Evolutionary conservation across 2,888 invertebrate species (phyloP).

Genomic region (Phalangium opilio): DNA sequence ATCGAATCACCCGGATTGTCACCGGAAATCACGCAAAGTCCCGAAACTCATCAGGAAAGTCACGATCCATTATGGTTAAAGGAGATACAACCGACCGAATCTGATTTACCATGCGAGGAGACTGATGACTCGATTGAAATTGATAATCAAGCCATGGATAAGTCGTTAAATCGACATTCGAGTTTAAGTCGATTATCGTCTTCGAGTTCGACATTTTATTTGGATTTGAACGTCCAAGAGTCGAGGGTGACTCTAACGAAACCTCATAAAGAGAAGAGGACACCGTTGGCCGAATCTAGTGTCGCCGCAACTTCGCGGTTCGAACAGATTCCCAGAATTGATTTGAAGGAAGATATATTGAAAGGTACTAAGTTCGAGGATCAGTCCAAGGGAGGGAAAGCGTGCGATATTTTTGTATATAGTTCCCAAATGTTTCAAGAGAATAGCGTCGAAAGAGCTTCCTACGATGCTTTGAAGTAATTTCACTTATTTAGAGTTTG

Average conservation of each 20-base stretch:
- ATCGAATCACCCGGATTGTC: slow-evolving; percentile 5
- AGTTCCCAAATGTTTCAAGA: no score
- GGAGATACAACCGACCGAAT: slow-evolving; percentile 38
- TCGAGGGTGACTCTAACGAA: slow-evolving; percentile 37
- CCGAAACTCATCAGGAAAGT: slow-evolving; percentile 30
- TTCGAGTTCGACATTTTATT: slow-evolving; percentile 42
- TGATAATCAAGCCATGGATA: no score
- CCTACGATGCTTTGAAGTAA: no score
- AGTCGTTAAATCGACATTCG: no score
- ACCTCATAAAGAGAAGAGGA: slow-evolving; percentile 11
- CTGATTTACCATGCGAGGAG: not conserved
- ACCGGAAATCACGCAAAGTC: not conserved
- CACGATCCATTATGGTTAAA: slow-evolving; percentile 50
- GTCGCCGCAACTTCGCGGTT: no score
- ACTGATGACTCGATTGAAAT: not conserved
- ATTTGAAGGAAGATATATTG: no score
- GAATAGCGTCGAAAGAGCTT: no score
- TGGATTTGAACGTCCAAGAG: slow-evolving; percentile 48
- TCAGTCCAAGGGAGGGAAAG: no score
- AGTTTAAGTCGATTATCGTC: slow-evolving; percentile 21
- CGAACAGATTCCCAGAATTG: no score
- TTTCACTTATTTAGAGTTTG: no score
- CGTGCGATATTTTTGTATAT: no score
- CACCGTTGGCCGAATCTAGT: not conserved
- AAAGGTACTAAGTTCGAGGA: no score